A percentile compares a stretch with the other conserved stretches of the same genome.
phyloP scores from a whole-genome alignment of 2,113 vertebrate species.

The Solenodon paradoxus region DNA sequence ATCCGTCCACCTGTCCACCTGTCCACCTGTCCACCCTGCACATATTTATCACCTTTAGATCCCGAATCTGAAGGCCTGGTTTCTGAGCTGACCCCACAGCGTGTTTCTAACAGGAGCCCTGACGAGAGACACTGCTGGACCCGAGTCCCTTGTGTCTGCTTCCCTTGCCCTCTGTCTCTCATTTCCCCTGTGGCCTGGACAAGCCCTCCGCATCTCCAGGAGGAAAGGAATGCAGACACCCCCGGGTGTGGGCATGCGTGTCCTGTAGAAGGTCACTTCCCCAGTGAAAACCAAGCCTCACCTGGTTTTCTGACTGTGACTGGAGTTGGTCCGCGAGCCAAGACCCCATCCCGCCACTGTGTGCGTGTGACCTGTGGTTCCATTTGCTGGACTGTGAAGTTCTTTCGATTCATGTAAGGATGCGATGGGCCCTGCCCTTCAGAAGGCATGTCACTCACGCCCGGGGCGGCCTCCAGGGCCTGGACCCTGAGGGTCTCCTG shows the following conservation, averaged over 20 bases:
- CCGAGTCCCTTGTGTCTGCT: background rate
- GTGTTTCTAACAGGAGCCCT: background rate
- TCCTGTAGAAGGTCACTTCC: background rate
- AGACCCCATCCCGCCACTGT: too few species aligned
- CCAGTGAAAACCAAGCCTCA: accelerated
- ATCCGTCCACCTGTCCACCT: too few species aligned
- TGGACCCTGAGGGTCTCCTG: too few species aligned
- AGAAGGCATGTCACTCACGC: too few species aligned
- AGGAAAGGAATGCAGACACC: background rate
- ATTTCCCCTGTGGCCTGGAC: background rate
- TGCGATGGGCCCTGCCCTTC: too few species aligned
- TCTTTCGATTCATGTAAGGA: too few species aligned
- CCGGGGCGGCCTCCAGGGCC: too few species aligned
- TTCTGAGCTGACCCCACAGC: background rate
- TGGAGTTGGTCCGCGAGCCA: background rate
- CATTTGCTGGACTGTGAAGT: too few species aligned
- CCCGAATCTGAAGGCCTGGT: background rate
- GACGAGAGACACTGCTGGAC: background rate
- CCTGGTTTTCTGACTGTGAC: background rate
- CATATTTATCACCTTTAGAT: background rate
- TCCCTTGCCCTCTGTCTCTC: background rate
- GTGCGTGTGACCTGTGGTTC: background rate
- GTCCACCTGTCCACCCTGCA: background rate
- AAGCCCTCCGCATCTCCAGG: accelerated
- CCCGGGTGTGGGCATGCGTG: background rate